Base-by-base conservation (phyloP, 1,140 invertebrate species). In the Drosophila arawakana region DNA sequence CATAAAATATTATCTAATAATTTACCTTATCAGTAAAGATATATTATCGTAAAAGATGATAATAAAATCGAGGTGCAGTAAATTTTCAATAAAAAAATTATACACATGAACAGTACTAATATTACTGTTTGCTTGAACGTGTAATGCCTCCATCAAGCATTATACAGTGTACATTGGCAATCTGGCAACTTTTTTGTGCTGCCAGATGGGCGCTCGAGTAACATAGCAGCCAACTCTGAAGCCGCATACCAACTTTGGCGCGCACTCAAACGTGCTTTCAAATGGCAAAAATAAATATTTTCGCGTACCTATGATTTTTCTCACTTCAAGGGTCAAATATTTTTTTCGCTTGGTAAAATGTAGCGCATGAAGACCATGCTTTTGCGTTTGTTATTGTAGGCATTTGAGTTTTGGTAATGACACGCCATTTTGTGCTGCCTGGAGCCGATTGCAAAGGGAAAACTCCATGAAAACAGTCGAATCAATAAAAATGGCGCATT, bases 401-500 rank as follows among this genome's bases (percentile, higher is more conserved):
- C 11, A 8, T 59, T 11, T 11, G 11, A 30, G 18, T 47, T 49
- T 5, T 35, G 7, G 2, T 49, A 37, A 41, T 11, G 34, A 47
- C 52, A 72, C 61, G 49, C 71, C 10, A 44, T 43, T 55, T 50
- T 35, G 13, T 10, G 13, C 7, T 39, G 13, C 50, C 50, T n/a
- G 63, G 52, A 66, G 47, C n/a, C 55, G 37, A 57, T 54, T 44
- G 46, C 30, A 13, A 7, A 35, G 6, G 6, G 13, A 10, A 44
- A 66, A 80, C 81, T 80, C 73, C 59, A 37, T 65, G 73, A 66
- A 60, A 76, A 73, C 61, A 65, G 43, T 9, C 50, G 76, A 86
- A 86, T 86, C 83, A 88, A 86, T 86, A 86, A 78, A 86, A 86
- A 78, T 86, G 80, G 73, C 83, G 83, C 81, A 85, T 67, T 85